These are phyloP conservation scores for Euura saliciscinereae DNA, from an alignment of 1,140 invertebrate genomes.

Conservation along the genomic window DNA sequence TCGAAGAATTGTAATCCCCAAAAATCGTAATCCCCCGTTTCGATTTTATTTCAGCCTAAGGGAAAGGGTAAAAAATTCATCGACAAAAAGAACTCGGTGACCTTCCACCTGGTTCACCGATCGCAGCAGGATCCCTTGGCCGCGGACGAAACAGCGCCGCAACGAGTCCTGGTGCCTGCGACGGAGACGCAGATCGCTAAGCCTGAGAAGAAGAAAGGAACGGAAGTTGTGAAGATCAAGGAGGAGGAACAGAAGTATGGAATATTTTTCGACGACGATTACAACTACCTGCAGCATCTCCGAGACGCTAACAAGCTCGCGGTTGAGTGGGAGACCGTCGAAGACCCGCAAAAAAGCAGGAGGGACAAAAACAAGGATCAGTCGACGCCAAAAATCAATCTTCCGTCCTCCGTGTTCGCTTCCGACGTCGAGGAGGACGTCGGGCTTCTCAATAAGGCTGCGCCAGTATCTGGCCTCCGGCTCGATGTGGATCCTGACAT, in stretches of 20 bases:
- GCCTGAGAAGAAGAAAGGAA: slow-evolving; percentile 27
- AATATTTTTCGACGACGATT: slow-evolving; percentile 96
- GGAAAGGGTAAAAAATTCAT: slow-evolving; percentile 83
- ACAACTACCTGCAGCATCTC: slow-evolving; percentile 94
- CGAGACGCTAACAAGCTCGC: slow-evolving; percentile 67
- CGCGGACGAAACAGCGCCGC: slow-evolving; percentile 86
- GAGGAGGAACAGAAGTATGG: slow-evolving; percentile 90
- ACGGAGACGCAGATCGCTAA: slow-evolving; percentile 40
- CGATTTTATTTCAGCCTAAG: slow-evolving; percentile 65
- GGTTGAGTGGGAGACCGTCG: slow-evolving; percentile 46
- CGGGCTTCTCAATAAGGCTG: slow-evolving; percentile 88
- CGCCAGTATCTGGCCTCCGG: slow-evolving; percentile 74
- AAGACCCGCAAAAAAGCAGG: slow-evolving; percentile 39
- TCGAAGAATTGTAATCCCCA: no score
- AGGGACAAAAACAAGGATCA: slow-evolving; percentile 31
- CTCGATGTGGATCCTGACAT: slow-evolving; percentile 92
- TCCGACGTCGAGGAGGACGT: slow-evolving; percentile 87
- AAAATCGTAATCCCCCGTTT: not conserved
- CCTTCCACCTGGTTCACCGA: slow-evolving; percentile 89
- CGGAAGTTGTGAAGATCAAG: slow-evolving; percentile 63
- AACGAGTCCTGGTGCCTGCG: slow-evolving; percentile 79
- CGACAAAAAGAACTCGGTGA: slow-evolving; percentile 89
- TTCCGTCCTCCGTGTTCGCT: slow-evolving; percentile 92
- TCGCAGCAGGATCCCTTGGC: slow-evolving; percentile 91
- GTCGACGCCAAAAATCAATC: slow-evolving; percentile 61